A percentile compares a stretch with the other conserved stretches of the same genome.
Conservation (phyloP, 1,140 invertebrate genomes). For the Platyscapa corneri region DNA sequence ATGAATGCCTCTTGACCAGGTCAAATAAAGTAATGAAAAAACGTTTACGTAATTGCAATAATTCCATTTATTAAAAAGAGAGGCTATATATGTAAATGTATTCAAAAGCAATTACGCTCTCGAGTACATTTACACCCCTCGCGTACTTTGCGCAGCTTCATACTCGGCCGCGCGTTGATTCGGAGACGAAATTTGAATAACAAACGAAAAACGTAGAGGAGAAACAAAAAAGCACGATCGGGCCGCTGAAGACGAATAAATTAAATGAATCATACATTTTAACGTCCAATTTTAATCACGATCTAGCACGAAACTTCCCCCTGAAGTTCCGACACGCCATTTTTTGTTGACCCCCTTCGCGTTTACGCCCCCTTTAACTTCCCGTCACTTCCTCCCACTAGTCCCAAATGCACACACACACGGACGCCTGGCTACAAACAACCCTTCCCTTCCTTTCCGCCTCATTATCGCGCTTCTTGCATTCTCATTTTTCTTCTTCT, state of each 20-base stretch:
- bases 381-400: neutral
- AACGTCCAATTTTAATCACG: constrained; percentile 43
- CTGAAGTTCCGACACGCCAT: constrained; percentile 35
- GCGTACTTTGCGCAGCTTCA: neutral
- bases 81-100: neutral
- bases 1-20: neutral
- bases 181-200: constrained; percentile 7
- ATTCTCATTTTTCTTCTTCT: constrained; percentile 22
- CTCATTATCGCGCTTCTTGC: constrained; percentile 1
- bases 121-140: neutral
- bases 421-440: neutral
- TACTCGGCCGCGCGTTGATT: neutral
- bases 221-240: neutral
- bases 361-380: constrained; percentile 16
- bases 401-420: neutral
- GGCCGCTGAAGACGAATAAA: constrained; percentile 27
- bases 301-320: constrained; percentile 47
- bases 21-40: neutral
- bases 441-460: neutral
- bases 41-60: neutral
- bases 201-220: neutral
- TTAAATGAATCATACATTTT: constrained; percentile 46
- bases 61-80: neutral
- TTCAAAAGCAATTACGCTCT: constrained; percentile 4
- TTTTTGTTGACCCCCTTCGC: neutral